phyloP scores from a whole-genome alignment of 2,888 invertebrate genomes.

The Standfussiana lucernea region DNA sequence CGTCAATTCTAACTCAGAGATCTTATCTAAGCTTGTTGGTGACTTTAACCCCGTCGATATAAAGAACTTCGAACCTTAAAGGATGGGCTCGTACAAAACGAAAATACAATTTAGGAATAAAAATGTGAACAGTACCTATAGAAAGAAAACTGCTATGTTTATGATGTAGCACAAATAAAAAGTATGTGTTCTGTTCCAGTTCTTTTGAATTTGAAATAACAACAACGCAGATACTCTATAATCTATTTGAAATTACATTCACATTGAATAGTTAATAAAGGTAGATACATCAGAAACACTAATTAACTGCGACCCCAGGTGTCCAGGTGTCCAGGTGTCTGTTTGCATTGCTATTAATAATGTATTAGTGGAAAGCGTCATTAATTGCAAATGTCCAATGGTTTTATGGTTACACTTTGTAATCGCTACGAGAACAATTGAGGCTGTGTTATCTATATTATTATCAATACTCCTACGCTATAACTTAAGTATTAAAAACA shows the following conservation, averaged over 20 bases:
- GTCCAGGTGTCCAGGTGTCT: conserved; percentile 60
- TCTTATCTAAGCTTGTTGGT: conserved; percentile 4
- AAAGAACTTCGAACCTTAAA: not conserved
- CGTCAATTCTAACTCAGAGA: conserved; percentile 42
- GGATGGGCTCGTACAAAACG: not conserved
- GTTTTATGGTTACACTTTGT: conserved; percentile 38
- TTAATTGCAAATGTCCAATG: conserved; percentile 51
- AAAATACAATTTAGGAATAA: not conserved
- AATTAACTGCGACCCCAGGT: conserved; percentile 55
- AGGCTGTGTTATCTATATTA: conserved; percentile 30
- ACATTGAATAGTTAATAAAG: conserved; percentile 35
- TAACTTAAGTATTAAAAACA: conserved; percentile 21
- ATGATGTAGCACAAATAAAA: not conserved
- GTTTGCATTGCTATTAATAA: conserved; percentile 59
- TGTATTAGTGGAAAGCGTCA: conserved; percentile 61
- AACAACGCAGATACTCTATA: not conserved
- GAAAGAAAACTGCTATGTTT: too few species aligned
- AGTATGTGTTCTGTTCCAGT: not conserved
- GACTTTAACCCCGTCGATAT: conserved; percentile 1
- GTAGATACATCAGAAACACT: conserved; percentile 37
- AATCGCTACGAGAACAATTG: conserved; percentile 36
- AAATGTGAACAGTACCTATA: too few species aligned
- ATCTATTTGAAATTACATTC: conserved; percentile 15
- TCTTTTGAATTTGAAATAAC: not conserved
- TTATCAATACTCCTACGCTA: conserved; percentile 3